Base-by-base conservation (phyloP, 2,113 vertebrate genomes). In the Ophthalmolycus amberensis region DNA sequence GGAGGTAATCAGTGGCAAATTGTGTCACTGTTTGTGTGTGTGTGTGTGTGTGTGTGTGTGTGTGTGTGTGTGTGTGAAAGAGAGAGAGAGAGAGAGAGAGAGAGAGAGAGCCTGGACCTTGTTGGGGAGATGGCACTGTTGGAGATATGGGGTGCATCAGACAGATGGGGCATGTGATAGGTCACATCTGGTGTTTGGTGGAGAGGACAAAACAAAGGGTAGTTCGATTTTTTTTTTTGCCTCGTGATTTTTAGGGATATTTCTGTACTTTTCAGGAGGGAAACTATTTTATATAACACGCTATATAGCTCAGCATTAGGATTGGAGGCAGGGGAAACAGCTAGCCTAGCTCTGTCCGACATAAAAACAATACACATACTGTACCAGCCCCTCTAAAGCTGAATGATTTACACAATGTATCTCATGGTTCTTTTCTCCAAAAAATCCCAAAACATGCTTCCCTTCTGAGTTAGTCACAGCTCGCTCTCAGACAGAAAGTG, bases 101-200 rank as follows among this genome's bases (percentile, higher is more conserved):
- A 32, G 44, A 82, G 60, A 79, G 83, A 70, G 32, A 69, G 54
- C 16, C 68, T 85, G 86, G 83, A 84, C 27, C 20, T 62, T 82
- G 69, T 65, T 60, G 46, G 74, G 63, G 71, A 80, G 84, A 93
- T 77, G 87, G 74, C 71, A 70, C 48, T 22, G n/a, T 62, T 79
- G 82, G 67, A 80, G 82, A 84, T 82, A 79, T 38, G 79, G 75
- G 88, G 85, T 83, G 88, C 84, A 80, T 89, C 81, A 92, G 67
- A 90, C 90, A 92, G 91, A 93, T 88, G 84, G 91, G 84, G 59
- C 82, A 79, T 87, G 87, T 86, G 87, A 92, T 90, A 80, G 87
- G 91, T 92, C 86, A 90, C 88, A 93, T 93, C 91, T 94, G 90
- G 81, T 70, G 42, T 65, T 34, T 46, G 34, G 68, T 50, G 48